Percentiles rank a stretch among this genome's conserved stretches.
These are phyloP conservation scores for Leucophenga varia DNA, from an alignment of 1,140 invertebrate species.

Conservation along the genomic window DNA sequence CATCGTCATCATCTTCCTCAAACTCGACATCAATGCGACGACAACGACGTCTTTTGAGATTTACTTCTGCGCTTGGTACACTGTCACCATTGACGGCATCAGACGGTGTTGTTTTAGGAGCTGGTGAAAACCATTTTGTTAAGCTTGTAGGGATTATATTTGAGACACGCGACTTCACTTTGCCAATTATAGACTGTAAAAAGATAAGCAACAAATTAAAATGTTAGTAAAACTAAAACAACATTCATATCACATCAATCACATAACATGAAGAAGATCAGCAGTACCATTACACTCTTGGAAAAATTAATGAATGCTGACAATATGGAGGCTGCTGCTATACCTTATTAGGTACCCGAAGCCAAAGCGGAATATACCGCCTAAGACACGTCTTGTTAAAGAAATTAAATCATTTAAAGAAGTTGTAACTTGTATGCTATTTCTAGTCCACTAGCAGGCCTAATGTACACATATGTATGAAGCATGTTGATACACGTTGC, in stretches of 20 bases:
- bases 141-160: slow-evolving; percentile 40
- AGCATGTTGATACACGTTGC: no score
- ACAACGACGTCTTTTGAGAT: slow-evolving; percentile 23
- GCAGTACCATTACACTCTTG: not conserved
- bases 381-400: not conserved
- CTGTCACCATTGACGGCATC: slow-evolving; percentile 5
- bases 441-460: no score
- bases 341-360: not conserved
- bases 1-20: slow-evolving; percentile 29
- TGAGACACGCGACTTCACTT: slow-evolving; percentile 38
- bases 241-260: not conserved
- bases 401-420: no score
- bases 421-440: no score
- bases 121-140: slow-evolving; percentile 46
- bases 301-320: not conserved
- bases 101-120: no score
- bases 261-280: slow-evolving; percentile 1
- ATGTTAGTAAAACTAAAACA: not conserved
- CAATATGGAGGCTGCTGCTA: not conserved
- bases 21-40: slow-evolving; percentile 36
- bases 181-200: slow-evolving; percentile 45
- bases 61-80: slow-evolving; percentile 7
- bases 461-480: no score
- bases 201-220: not conserved
- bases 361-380: not conserved